phyloP scores from a whole-genome alignment of 2,797 vertebrate genomes.

The Anguilla obscura region DNA sequence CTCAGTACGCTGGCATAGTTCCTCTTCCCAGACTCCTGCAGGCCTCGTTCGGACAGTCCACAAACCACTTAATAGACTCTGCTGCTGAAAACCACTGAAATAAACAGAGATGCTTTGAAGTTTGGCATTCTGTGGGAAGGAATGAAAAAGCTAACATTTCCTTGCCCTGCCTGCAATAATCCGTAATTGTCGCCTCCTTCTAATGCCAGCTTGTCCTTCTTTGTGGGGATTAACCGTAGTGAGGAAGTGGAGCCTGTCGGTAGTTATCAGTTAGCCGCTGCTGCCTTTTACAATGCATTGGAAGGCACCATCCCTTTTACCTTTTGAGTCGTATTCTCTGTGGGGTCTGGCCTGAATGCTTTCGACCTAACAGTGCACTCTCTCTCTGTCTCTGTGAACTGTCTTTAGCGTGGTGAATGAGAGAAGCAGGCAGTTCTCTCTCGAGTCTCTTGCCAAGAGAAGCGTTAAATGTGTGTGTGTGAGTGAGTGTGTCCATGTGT shows the following conservation, averaged over 20 bases:
- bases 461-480: constrained; percentile 4
- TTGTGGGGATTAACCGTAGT: constrained; percentile 2
- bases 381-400: constrained; percentile 1
- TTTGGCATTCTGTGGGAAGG: background rate
- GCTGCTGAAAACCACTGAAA: constrained; percentile 31
- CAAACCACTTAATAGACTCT: constrained; percentile 43
- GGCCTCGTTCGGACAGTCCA: constrained; percentile 38
- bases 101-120: background rate
- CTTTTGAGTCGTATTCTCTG: background rate
- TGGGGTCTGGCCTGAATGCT: background rate
- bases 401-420: background rate
- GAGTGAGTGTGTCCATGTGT: background rate
- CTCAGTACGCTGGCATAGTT: background rate
- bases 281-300: constrained; percentile 34
- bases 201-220: constrained; percentile 14
- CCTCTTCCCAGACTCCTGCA: constrained; percentile 26
- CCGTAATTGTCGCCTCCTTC: background rate
- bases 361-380: background rate
- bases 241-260: background rate
- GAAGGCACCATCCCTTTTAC: background rate
- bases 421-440: background rate
- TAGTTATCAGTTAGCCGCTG: constrained; percentile 36
- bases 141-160: constrained; percentile 1
- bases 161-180: constrained; percentile 19
- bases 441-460: too few relatives aligned